Conservation (phyloP, 1,140 invertebrate genomes). For the Macrobrachium rosenbergii region DNA sequence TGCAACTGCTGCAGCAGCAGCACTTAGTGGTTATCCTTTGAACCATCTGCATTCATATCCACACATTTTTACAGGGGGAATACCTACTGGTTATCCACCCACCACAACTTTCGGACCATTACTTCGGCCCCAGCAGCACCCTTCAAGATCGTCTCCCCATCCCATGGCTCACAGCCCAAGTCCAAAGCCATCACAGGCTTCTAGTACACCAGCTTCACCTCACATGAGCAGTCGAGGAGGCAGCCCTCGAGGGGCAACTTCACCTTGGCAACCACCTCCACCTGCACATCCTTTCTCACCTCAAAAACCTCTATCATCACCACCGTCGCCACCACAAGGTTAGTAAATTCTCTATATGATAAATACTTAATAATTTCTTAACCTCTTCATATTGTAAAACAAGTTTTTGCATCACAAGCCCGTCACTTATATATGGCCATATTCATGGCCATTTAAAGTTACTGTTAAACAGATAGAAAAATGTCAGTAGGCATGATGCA, state of each 20-base stretch:
- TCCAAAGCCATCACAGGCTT: slow-evolving; percentile 15
- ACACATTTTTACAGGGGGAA: slow-evolving; percentile 10
- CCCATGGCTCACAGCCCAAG: slow-evolving; percentile 36
- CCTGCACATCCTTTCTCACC: slow-evolving; percentile 46
- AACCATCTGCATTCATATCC: slow-evolving; percentile 38
- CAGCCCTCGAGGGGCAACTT: slow-evolving; percentile 47
- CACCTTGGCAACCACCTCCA: slow-evolving; percentile 53
- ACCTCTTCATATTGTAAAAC: neutral
- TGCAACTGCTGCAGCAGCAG: slow-evolving; percentile 40
- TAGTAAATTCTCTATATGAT: neutral
- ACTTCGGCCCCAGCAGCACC: slow-evolving; percentile 17
- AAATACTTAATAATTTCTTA: neutral
- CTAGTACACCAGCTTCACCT: slow-evolving; percentile 51
- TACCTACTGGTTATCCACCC: slow-evolving; percentile 31
- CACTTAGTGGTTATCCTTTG: slow-evolving; percentile 36
- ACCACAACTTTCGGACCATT: slow-evolving; percentile 43
- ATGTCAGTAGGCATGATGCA: too few species aligned
- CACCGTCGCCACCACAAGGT: slow-evolving; percentile 61
- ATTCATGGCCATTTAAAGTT: too few species aligned
- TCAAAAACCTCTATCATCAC: slow-evolving; percentile 42
- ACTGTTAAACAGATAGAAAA: too few species aligned
- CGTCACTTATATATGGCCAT: slow-evolving; percentile 19
- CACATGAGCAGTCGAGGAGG: slow-evolving; percentile 46
- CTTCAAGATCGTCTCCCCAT: slow-evolving; percentile 40
- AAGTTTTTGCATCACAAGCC: slow-evolving; percentile 30